phyloP scores from a whole-genome alignment of 2,113 vertebrate genomes.

The Aythya baeri region DNA sequence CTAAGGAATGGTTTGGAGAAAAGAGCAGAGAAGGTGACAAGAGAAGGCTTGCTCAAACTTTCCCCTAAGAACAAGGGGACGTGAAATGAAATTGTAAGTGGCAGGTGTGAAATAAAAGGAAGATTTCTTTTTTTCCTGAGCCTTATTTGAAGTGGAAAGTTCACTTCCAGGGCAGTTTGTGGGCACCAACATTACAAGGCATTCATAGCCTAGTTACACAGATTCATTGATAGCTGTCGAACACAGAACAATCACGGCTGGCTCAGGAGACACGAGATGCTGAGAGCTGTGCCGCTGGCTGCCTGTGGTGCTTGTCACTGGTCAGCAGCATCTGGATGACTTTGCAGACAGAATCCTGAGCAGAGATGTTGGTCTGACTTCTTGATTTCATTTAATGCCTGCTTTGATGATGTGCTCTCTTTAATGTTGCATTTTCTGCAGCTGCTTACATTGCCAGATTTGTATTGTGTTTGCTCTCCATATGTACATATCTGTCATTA shows the following conservation, averaged over 20 bases:
- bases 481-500: not conserved
- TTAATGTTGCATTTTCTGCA: not conserved
- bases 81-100: not conserved
- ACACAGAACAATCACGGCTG: not conserved
- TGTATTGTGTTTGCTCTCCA: not conserved
- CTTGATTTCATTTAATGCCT: not conserved
- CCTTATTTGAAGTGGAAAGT: not conserved
- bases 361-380: not conserved
- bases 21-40: not conserved
- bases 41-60: not conserved
- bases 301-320: not conserved
- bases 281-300: not conserved
- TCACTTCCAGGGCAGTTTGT: not conserved
- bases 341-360: fast-evolving
- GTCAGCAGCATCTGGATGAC: not conserved
- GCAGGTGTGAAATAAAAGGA: not conserved
- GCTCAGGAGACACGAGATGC: not conserved
- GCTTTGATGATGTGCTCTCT: not conserved
- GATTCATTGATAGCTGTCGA: not conserved
- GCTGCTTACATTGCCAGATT: not conserved
- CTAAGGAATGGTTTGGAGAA: not conserved
- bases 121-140: not conserved
- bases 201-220: not conserved
- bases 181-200: not conserved
- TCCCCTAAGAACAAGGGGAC: not conserved